Evolutionary conservation across 2,888 invertebrate genomes (phyloP), one percentile per base, ranked within the genome.

Genomic region (Meganola albula): DNA sequence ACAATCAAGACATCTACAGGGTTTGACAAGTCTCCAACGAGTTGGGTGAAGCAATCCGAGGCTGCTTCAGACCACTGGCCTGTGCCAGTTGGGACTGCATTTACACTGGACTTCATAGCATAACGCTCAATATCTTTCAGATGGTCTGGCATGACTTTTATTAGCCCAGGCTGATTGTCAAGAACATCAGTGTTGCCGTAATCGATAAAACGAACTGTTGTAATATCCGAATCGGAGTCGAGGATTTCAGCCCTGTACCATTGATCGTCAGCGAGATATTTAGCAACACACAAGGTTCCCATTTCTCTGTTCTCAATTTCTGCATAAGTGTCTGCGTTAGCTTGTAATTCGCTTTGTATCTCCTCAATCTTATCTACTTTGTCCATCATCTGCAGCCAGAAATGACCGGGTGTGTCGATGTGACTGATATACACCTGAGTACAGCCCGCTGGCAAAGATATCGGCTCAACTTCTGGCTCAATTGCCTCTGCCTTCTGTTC

Each of bases 161-260:
- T 78, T 12, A 88, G 73, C 0, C 82, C 87, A 0, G 88, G 87
- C 11, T 87, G 83, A 42, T 91, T 92, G 25, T 90, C 88, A 1
- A 93, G 82, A 0, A 92, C 90, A 51, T 94, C 93, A 0, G 93
- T 93, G 57, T 93, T 93, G 6, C 94, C 94, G 53, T 90, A 93
- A 63, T 94, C 94, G 8, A 93, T 88, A 53, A 93, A 94, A 16
- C 92, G 88, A 1, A 94, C 90, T 0, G 92, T 93, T 6, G 91
- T 93, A 21, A 93, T 90, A 43, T 93, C 93, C 4, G 89, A 86
- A 43, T 92, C 91, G 0, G 92, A 89, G 63, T 95, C 95, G 22
- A 97, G 88, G 5, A 98, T 92, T 62, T 91, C 91, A 0, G 97
- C 98, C 36, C 98, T 89, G 71, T 98, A 98, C 98, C 98, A 99